These are phyloP conservation scores for Eupithecia dodoneata DNA, from an alignment of 2,888 invertebrate species.

Conservation along the genomic window DNA sequence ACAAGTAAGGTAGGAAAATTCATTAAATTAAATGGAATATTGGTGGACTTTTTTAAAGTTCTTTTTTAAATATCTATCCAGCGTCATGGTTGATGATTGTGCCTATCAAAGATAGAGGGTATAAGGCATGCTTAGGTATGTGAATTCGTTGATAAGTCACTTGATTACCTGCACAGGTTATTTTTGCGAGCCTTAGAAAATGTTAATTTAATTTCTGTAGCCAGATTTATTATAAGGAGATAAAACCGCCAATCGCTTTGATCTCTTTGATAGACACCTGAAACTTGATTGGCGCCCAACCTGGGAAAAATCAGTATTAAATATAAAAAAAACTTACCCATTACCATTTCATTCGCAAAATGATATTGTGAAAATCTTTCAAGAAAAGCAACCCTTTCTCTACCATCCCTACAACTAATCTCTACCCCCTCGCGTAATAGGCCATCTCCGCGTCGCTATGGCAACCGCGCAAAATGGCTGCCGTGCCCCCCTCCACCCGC, in stretches of 20 bases:
- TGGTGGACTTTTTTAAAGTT: neutral
- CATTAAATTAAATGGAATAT: neutral
- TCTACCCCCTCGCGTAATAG: conserved; percentile 82
- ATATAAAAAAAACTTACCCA: neutral
- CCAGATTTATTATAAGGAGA: neutral
- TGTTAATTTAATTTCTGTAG: neutral
- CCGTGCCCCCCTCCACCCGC: conserved; percentile 61
- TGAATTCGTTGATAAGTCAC: no score
- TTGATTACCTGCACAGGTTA: neutral
- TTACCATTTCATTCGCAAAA: neutral
- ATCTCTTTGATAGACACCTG: neutral
- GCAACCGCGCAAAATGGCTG: conserved; percentile 80
- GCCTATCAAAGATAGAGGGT: no score
- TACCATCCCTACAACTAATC: conserved; percentile 79
- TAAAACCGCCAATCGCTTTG: neutral
- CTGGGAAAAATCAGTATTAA: conserved; percentile 19
- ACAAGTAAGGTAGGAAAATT: conserved; percentile 31
- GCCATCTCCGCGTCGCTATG: conserved; percentile 81
- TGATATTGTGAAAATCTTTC: neutral
- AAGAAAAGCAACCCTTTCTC: conserved; percentile 42
- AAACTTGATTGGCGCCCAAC: conserved; percentile 17
- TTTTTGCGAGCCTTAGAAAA: neutral
- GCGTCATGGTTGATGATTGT: neutral
- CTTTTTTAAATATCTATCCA: neutral
- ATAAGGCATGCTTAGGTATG: neutral